Base-by-base conservation (phyloP, 2,888 invertebrate genomes). In the Netelia melanura region DNA sequence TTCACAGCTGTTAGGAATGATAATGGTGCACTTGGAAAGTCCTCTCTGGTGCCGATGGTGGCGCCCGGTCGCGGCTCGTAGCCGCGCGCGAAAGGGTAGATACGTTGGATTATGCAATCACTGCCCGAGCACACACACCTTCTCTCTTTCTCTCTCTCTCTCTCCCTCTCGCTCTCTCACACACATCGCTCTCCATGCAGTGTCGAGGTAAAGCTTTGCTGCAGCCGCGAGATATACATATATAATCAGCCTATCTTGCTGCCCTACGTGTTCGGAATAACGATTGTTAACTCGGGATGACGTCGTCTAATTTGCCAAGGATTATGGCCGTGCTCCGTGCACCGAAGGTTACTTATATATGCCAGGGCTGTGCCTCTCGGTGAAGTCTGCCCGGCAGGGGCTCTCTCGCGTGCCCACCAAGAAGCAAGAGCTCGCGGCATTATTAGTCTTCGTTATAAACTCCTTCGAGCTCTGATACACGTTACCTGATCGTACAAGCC, bases 11-110 rank as follows among this genome's bases (percentile, higher is more conserved):
- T 87, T 88, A 86, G 85, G 86, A 88, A 89, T 88, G 89, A 89
- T 90, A 90, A 90, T 89, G 88, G 88, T 76, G 86, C 86, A 87
- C 87, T 81, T 83, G 76, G 86, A 87, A 89, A 87, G 81, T 88
- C 81, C 76, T 61, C 80, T 8, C 79, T n/a, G 56, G 61, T 82
- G 83, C 21, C 58, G 52, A 61, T 9, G 72, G 65, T 64, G 71
- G n/a, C 56, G 58, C 67, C 11, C 14, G 52, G 48, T 76, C 67
- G 25, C n/a, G 30, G 44, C 17, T 14, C 10, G 17, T 75, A 21
- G n/a, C 9, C 44, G 44, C n/a, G 67, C 3, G 38, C 38, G 38
- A 38, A 38, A 44, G 62, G 43, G 52, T 44, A 65, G 65, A 80
- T 72, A 80, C 86, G 85, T 86, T 86, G 87, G 89, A 89, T 89